Evolutionary conservation across 2,113 vertebrate genomes (phyloP).

Genomic region (Melanotaenia duboulayi): DNA sequence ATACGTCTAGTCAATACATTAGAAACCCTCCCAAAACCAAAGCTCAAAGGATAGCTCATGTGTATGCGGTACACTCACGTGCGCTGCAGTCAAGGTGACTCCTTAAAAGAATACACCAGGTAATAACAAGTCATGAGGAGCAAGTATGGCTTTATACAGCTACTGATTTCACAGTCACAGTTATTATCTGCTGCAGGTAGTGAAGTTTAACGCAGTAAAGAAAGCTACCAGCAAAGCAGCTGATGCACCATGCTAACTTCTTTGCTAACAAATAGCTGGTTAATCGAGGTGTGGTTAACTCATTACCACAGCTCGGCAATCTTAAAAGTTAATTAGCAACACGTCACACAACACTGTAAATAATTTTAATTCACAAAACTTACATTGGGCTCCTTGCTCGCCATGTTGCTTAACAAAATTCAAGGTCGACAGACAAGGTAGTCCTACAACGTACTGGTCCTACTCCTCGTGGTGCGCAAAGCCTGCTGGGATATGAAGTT

Average conservation of each 20-base stretch:
- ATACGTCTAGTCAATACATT: too few species aligned
- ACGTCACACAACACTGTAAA: not conserved
- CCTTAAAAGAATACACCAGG: too few species aligned
- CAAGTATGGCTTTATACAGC: not conserved
- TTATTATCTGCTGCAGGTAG: not conserved
- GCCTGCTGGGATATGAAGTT: not conserved
- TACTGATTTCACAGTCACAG: not conserved
- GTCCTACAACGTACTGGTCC: too few species aligned
- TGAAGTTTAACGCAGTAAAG: not conserved
- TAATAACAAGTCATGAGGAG: too few species aligned
- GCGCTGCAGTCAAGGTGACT: too few species aligned
- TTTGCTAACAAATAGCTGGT: too few species aligned
- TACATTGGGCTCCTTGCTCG: conserved; percentile 77
- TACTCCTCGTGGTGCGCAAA: not conserved
- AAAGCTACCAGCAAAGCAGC: not conserved
- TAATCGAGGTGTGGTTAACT: not conserved
- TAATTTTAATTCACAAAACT: conserved; percentile 41
- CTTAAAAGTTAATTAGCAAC: not conserved
- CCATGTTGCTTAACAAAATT: conserved; percentile 60
- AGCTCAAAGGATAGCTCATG: too few species aligned
- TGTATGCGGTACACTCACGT: too few species aligned
- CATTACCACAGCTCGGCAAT: not conserved
- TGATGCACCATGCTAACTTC: conserved; percentile 13
- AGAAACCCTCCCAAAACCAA: too few species aligned
- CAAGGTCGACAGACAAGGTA: conserved; percentile 67